These are phyloP conservation scores for Nasonia longicornis DNA, from an alignment of 1,140 invertebrate genomes.

Conservation along the genomic window DNA sequence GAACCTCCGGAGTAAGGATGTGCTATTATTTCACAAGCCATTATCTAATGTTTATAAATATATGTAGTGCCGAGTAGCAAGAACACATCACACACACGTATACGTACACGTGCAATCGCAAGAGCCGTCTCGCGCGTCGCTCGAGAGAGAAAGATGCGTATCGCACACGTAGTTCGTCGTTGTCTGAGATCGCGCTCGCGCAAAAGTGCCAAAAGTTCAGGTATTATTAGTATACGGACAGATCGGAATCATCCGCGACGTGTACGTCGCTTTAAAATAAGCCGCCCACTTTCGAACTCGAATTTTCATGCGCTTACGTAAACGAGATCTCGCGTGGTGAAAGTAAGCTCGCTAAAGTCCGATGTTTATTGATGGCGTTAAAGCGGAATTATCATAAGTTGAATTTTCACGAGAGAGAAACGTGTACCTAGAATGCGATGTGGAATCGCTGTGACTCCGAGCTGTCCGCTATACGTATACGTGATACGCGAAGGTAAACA, in stretches of 20 bases:
- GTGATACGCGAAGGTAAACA: not conserved
- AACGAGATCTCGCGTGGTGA: not conserved
- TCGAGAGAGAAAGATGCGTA: not conserved
- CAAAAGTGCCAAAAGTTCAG: constrained; percentile 39
- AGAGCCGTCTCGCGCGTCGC: not conserved
- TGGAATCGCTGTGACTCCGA: not conserved
- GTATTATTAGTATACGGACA: constrained; percentile 16
- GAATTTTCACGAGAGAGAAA: not conserved
- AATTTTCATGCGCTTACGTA: constrained; percentile 10
- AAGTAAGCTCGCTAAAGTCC: not conserved
- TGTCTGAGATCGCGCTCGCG: not conserved
- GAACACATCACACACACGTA: not conserved
- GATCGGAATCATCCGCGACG: constrained; percentile 8
- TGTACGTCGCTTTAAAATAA: not conserved
- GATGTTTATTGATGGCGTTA: constrained; percentile 7
- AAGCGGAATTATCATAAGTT: too few relatives aligned
- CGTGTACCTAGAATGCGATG: too few relatives aligned
- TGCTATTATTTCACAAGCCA: constrained; percentile 39
- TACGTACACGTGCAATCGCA: not conserved
- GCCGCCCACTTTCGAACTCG: not conserved
- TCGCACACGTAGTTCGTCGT: not conserved
- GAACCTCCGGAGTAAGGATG: constrained; percentile 29
- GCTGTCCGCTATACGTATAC: not conserved
- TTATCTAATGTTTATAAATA: constrained; percentile 35
- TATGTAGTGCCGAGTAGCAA: not conserved